Conservation (phyloP, 2,113 vertebrate species). For the Ameiurus melas region DNA sequence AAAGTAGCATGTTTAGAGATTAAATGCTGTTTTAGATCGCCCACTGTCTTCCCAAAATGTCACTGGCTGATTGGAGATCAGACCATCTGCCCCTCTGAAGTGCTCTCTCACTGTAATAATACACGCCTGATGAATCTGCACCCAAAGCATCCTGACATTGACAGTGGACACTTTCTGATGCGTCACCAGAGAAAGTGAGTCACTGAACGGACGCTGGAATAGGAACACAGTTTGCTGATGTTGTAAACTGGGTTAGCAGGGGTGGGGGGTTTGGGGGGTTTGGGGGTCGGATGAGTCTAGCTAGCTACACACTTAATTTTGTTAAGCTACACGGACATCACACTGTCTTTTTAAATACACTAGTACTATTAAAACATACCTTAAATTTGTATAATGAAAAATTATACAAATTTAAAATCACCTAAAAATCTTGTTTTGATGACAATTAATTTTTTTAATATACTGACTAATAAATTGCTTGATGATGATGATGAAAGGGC, state of each 20-base stretch:
- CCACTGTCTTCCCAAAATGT: background rate
- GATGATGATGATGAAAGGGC: background rate
- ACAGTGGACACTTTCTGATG: conserved; percentile 22
- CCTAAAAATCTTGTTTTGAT: background rate
- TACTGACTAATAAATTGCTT: background rate
- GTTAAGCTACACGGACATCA: background rate
- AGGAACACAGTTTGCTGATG: background rate
- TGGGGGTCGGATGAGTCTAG: background rate
- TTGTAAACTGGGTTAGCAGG: conserved; percentile 8
- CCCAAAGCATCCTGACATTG: background rate
- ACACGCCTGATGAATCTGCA: conserved; percentile 25
- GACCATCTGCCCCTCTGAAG: conserved; percentile 11
- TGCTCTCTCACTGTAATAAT: conserved; percentile 24
- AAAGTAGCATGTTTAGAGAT: background rate
- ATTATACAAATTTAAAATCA: background rate
- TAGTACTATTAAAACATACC: background rate
- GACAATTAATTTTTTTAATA: background rate
- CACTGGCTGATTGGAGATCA: conserved; percentile 8
- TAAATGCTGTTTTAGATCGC: background rate
- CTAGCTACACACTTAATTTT: background rate
- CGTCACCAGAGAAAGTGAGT: conserved; percentile 24
- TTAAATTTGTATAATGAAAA: background rate
- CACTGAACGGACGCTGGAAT: background rate
- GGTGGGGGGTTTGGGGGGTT: background rate
- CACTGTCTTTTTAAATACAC: background rate